phyloP scores from a whole-genome alignment of 2,888 invertebrate species.

The Lasioglossum zephyrum region DNA sequence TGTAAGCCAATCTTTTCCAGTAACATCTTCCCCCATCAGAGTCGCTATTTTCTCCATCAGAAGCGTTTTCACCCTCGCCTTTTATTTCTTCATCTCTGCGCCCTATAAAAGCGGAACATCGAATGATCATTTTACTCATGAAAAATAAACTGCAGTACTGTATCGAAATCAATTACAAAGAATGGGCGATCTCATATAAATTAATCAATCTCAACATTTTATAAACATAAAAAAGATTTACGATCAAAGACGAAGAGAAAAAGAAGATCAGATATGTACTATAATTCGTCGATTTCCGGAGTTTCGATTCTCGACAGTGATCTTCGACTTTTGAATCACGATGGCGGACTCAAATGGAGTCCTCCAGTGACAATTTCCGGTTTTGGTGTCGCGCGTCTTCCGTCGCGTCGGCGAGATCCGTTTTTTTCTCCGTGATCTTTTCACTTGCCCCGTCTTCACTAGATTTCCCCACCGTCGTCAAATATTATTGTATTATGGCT shows the following conservation, averaged over 20 bases:
- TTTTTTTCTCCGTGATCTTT: background rate
- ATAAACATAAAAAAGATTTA: background rate
- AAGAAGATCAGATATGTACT: background rate
- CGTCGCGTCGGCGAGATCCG: background rate
- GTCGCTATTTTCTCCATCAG: too few relatives aligned
- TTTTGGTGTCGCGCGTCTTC: background rate
- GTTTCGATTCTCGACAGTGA: background rate
- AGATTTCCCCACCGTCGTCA: background rate
- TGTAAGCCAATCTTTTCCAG: conserved; percentile 38
- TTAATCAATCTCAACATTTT: background rate
- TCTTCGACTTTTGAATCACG: background rate
- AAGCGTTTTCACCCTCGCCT: background rate
- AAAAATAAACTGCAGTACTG: background rate
- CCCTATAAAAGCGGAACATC: background rate
- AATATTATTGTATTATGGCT: background rate
- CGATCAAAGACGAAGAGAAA: background rate
- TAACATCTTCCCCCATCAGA: background rate
- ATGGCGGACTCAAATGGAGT: background rate
- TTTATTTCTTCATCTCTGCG: background rate
- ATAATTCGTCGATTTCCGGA: background rate
- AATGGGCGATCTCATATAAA: background rate
- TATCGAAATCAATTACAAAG: too few relatives aligned
- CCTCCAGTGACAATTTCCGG: background rate
- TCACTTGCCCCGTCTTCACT: background rate
- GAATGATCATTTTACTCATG: background rate